Evolutionary conservation across 2,113 vertebrate genomes (phyloP), one percentile per base, ranked within the genome.

Genomic region (Lepidothrix coronata): DNA sequence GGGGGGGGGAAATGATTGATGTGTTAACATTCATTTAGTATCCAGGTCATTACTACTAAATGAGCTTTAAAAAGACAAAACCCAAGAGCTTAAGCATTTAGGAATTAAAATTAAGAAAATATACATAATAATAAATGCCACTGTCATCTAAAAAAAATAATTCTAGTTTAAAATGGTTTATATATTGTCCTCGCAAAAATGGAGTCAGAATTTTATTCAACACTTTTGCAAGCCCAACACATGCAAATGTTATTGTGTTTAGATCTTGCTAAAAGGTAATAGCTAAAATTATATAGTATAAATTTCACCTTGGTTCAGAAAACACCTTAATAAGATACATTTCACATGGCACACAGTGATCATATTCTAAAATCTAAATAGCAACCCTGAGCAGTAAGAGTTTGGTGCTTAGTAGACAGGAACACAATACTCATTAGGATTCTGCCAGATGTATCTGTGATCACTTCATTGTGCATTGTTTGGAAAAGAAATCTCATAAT

Each of bases 401-500:
- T 67, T 93, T 72, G 28, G 8, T 67, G 21, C 39, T 77, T 65
- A 63, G 71, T 71, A 63, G 48, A 80, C 2, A 1, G 67, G 43
- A 94, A 81, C 3, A 8, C 33, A 89, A 43, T 84, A 81, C 24
- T 84, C 68, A 39, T 88, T 84, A 88, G 48, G 33, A 92, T 96
- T 91, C 82, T 96, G 39, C 44, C 79, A 86, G 82, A 91, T 52
- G 15, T 74, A 49, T 74, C 59, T 86, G 8, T 78, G 75, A 86
- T 88, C 61, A 78, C 21, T 96, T 88, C 39, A 71, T 48, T 78
- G 31, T 88, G 39, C n/a, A 72, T 57, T 81, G 8, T 89, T 95
- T 92, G 52, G 65, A 94, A 95, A 71, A 94, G 7, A 80, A 86
- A 63, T 62, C 21, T 96, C n/a, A 85, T 49, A 71, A 88, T 85